Conservation (phyloP, 2,797 vertebrate species). For the Sandelia bainsii region DNA sequence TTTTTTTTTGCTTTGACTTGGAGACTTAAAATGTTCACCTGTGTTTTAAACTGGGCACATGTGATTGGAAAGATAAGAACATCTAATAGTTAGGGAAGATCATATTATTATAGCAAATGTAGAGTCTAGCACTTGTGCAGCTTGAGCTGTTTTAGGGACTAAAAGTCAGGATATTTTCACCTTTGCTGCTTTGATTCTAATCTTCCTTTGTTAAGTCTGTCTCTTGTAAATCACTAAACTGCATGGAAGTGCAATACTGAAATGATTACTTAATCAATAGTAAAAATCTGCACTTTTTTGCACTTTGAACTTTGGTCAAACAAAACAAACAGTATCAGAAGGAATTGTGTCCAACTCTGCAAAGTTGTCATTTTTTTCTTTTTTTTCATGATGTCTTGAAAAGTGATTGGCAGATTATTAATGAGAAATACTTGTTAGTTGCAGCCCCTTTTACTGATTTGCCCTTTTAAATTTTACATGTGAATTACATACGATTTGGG, state of each 20-base stretch:
- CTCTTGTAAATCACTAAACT: not conserved
- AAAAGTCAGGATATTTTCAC: not conserved
- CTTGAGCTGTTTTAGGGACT: not conserved
- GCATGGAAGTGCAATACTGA: not conserved
- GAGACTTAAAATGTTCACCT: not conserved
- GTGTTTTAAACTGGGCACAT: not conserved
- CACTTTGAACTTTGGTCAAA: too few species aligned
- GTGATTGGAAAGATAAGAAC: not conserved
- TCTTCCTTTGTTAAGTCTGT: not conserved
- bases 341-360: too few species aligned
- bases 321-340: too few species aligned
- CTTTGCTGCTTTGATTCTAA: not conserved
- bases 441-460: too few species aligned
- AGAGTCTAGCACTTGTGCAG: not conserved
- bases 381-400: not conserved
- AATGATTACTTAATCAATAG: not conserved
- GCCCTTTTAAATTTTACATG: not conserved
- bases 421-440: not conserved
- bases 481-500: not conserved
- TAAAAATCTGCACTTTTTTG: too few species aligned
- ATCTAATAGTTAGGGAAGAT: not conserved
- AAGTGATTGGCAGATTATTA: too few species aligned
- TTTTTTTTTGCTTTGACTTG: not conserved
- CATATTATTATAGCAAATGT: not conserved
- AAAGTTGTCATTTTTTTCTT: not conserved